phyloP scores from a whole-genome alignment of 2,797 vertebrate genomes.

The Hoplostethus mediterraneus region DNA sequence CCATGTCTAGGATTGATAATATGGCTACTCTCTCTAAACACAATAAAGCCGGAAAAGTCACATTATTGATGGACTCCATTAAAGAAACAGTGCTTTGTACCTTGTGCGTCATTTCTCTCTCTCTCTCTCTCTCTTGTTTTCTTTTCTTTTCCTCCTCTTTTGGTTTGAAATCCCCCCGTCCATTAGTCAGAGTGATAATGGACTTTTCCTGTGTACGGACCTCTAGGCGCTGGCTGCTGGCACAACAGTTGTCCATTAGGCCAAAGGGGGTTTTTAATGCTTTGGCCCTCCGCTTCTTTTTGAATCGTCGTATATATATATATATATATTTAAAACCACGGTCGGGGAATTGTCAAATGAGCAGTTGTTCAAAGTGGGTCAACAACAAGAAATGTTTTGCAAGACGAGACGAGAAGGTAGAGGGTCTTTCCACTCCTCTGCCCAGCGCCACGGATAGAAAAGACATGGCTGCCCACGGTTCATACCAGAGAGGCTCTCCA shows the following conservation, averaged over 20 bases:
- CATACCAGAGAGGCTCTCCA: conserved; percentile 53
- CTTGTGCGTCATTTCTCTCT: conserved; percentile 52
- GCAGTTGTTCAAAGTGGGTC: conserved; percentile 20
- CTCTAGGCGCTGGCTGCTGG: conserved; percentile 51
- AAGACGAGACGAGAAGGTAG: neutral
- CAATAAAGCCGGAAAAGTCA: conserved; percentile 68
- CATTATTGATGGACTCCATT: conserved; percentile 81
- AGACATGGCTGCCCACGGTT: conserved; percentile 45
- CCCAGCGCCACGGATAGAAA: neutral
- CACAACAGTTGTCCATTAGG: conserved; percentile 64
- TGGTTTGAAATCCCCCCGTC: conserved; percentile 61
- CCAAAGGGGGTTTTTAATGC: conserved; percentile 56
- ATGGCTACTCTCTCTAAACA: conserved; percentile 66
- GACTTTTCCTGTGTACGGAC: conserved; percentile 74
- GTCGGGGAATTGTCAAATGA: conserved; percentile 15
- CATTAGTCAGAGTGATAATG: conserved; percentile 80
- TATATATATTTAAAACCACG: conserved; percentile 40
- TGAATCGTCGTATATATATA: conserved; percentile 53
- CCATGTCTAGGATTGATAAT: conserved; percentile 72
- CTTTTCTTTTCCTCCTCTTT: conserved; percentile 63
- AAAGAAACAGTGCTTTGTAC: conserved; percentile 73
- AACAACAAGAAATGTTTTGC: conserved; percentile 31
- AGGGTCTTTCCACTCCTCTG: neutral
- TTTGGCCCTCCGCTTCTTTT: conserved; percentile 53
- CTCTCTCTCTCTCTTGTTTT: conserved; percentile 57